Conservation (phyloP, 2,113 vertebrate species). For the Trematomus loennbergii region DNA sequence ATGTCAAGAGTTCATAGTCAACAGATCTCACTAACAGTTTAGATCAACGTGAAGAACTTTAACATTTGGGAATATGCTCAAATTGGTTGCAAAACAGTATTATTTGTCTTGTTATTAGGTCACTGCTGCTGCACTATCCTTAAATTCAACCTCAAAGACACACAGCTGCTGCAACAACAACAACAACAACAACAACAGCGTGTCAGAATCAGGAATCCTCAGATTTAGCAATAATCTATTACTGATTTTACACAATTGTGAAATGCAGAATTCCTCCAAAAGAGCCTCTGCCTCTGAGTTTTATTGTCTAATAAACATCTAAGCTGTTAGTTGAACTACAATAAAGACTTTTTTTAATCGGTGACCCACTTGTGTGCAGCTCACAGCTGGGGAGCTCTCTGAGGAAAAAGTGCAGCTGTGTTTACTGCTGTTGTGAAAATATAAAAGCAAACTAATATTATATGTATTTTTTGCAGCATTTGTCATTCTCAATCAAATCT, state of each 20-base stretch:
- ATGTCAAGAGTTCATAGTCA: background rate
- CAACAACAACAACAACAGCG: background rate
- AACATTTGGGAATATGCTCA: background rate
- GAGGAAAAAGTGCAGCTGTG: constrained; percentile 27
- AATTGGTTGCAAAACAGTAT: no score
- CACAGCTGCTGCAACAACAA: background rate
- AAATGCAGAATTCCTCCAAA: background rate
- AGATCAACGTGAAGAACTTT: background rate
- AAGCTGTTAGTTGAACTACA: constrained; percentile 2
- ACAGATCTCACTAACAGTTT: background rate
- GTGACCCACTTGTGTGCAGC: constrained; percentile 34
- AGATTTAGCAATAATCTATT: background rate
- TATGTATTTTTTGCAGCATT: background rate
- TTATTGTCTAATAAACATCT: constrained; percentile 9
- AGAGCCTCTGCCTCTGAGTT: background rate
- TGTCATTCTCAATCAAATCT: background rate
- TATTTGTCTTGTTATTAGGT: background rate
- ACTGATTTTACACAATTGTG: background rate
- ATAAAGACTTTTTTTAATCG: background rate
- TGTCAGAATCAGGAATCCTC: background rate
- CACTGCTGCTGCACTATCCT: background rate
- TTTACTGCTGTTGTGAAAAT: constrained; percentile 16
- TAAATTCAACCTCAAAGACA: constrained; percentile 5
- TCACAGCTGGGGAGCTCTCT: constrained; percentile 29
- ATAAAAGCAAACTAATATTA: constrained; percentile 5